phyloP scores from a whole-genome alignment of 2,113 vertebrate species.

The Melanotaenia duboulayi region DNA sequence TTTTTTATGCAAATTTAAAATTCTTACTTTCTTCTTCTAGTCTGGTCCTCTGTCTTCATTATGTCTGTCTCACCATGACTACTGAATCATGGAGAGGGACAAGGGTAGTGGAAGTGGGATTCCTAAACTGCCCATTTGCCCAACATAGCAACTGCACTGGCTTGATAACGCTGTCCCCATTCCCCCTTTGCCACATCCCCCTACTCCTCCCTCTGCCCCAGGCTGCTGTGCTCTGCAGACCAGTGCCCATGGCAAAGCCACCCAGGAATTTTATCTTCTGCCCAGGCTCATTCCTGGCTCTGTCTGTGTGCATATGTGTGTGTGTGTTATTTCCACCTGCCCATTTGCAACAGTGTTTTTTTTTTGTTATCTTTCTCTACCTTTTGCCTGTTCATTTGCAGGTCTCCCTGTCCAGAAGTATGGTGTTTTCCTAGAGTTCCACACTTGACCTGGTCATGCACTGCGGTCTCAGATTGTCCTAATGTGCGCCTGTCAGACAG shows the following conservation, averaged over 20 bases:
- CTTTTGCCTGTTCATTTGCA: slow-evolving; percentile 18
- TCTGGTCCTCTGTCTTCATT: slow-evolving; percentile 20
- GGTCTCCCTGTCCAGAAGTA: slow-evolving; percentile 20
- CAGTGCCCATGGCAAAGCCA: slow-evolving; percentile 78
- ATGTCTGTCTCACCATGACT: slow-evolving; percentile 23
- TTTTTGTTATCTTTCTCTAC: not conserved
- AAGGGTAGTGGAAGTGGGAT: slow-evolving; percentile 52
- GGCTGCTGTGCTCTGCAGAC: slow-evolving; percentile 75
- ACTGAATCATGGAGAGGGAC: slow-evolving; percentile 48
- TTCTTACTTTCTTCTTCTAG: not conserved
- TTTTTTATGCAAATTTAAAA: too few relatives aligned
- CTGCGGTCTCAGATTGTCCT: slow-evolving; percentile 17
- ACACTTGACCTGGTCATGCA: slow-evolving; percentile 29
- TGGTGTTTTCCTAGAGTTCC: slow-evolving; percentile 22
- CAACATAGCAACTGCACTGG: slow-evolving; percentile 73
- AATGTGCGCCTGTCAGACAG: slow-evolving; percentile 31
- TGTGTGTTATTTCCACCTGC: slow-evolving; percentile 30
- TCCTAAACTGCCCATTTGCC: slow-evolving; percentile 72
- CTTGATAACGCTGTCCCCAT: slow-evolving; percentile 75
- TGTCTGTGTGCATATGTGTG: slow-evolving; percentile 43
- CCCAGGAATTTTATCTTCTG: slow-evolving; percentile 86
- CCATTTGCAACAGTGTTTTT: slow-evolving; percentile 14
- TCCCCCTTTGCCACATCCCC: slow-evolving; percentile 44
- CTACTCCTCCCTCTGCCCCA: slow-evolving; percentile 64
- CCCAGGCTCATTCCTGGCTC: slow-evolving; percentile 75